These are phyloP conservation scores for Clepsis dumicolana DNA, from an alignment of 2,888 invertebrate species.

Conservation along the genomic window DNA sequence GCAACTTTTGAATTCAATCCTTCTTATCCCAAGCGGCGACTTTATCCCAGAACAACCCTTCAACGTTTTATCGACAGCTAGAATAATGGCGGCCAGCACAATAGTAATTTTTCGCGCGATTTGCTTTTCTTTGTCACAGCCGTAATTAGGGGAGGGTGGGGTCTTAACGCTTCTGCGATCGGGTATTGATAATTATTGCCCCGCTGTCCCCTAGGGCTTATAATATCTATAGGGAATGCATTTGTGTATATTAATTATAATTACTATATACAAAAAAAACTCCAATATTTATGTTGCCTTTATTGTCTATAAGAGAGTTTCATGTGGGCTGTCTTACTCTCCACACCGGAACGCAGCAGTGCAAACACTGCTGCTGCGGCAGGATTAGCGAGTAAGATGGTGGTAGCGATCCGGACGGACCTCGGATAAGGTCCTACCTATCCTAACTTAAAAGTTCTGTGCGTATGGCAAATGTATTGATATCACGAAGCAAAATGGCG, in stretches of 20 bases:
- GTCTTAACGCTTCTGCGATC: slow-evolving; percentile 56
- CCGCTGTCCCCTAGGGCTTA: slow-evolving; percentile 30
- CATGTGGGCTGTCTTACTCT: too few relatives aligned
- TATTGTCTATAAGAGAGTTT: too few relatives aligned
- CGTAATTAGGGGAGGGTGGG: slow-evolving; percentile 57
- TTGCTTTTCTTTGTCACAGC: slow-evolving; percentile 63
- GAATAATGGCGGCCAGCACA: slow-evolving; percentile 54
- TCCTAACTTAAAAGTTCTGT: too few relatives aligned
- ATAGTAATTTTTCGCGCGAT: slow-evolving; percentile 77
- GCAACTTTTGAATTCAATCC: too few relatives aligned
- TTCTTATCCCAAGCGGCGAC: not conserved
- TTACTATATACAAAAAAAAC: too few relatives aligned
- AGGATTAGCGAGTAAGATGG: too few relatives aligned
- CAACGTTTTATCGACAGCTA: slow-evolving; percentile 43
- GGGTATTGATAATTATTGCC: slow-evolving; percentile 64
- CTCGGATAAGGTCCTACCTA: too few relatives aligned
- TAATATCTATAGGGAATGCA: not conserved
- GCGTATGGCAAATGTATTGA: not conserved
- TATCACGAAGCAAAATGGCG: not conserved
- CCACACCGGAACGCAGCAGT: too few relatives aligned
- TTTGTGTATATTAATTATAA: too few relatives aligned
- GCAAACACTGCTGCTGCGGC: too few relatives aligned
- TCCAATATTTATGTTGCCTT: too few relatives aligned
- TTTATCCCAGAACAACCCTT: slow-evolving; percentile 37
- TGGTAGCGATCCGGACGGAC: too few relatives aligned